Evolutionary conservation across 2,888 invertebrate genomes (phyloP).

Genomic region (Petrophora chlorosata): DNA sequence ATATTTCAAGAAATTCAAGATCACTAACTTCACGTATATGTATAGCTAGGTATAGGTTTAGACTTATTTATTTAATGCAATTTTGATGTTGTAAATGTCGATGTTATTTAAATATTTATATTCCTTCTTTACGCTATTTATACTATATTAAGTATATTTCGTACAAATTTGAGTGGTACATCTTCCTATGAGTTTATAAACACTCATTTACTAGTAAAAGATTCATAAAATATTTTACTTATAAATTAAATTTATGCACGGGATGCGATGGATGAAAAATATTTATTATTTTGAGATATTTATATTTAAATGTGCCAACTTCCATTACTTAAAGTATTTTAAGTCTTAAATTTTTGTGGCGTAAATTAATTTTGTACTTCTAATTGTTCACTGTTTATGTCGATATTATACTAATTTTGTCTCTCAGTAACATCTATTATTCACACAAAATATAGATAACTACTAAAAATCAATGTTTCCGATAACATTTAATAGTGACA

Average conservation of each 20-base stretch:
- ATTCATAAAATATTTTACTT: background rate
- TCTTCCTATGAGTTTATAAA: slow-evolving; percentile 1
- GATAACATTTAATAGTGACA: no score
- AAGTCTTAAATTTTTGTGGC: background rate
- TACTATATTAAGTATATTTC: slow-evolving; percentile 2
- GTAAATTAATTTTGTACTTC: background rate
- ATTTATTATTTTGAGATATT: background rate
- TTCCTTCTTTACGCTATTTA: slow-evolving; percentile 5
- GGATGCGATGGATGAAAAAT: no score
- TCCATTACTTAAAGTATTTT: slow-evolving; percentile 19
- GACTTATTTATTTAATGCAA: slow-evolving; percentile 16
- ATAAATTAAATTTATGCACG: background rate
- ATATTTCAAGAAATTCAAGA: background rate
- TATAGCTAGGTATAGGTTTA: slow-evolving; percentile 11
- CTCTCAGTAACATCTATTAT: no score
- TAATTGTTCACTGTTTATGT: background rate
- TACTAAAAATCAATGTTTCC: no score
- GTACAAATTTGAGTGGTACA: background rate
- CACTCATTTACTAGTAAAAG: background rate
- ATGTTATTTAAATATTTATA: slow-evolving; percentile 12
- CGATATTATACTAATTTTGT: no score
- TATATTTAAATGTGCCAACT: slow-evolving; percentile 33
- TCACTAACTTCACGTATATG: background rate
- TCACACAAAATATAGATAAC: no score
- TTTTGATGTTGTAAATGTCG: slow-evolving; percentile 24